Percentiles rank a stretch among this genome's conserved stretches.
phyloP scores from a whole-genome alignment of 2,113 vertebrate species.

The Xiphophorus maculatus region DNA sequence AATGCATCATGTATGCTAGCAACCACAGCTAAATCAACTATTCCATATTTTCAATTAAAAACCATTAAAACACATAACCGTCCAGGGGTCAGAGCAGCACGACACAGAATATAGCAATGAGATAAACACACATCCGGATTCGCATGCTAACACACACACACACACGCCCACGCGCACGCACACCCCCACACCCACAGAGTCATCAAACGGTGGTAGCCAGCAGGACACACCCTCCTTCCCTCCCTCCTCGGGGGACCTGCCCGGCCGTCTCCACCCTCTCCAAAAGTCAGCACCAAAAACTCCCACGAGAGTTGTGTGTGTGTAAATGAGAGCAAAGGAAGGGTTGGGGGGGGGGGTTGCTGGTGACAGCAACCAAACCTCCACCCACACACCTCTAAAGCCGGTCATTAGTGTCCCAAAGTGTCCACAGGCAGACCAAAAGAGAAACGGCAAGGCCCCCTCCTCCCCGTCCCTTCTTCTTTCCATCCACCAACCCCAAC shows the following conservation, averaged over 20 bases:
- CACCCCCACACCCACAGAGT: slow-evolving; percentile 21
- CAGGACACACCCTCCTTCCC: slow-evolving; percentile 70
- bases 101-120: slow-evolving; percentile 20
- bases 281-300: slow-evolving; percentile 51
- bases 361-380: slow-evolving; percentile 61
- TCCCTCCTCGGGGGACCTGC: slow-evolving; percentile 70
- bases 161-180: slow-evolving; percentile 12
- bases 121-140: slow-evolving; percentile 41
- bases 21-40: too few species aligned
- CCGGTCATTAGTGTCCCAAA: slow-evolving; percentile 76
- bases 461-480: slow-evolving; percentile 27
- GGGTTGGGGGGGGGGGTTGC: slow-evolving; percentile 27
- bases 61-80: slow-evolving; percentile 12
- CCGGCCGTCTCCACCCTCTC: slow-evolving; percentile 67
- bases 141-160: slow-evolving; percentile 14
- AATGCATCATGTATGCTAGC: not conserved
- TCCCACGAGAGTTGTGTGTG: slow-evolving; percentile 43
- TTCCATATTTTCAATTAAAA: not conserved
- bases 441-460: slow-evolving; percentile 41
- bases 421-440: slow-evolving; percentile 52
- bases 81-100: slow-evolving; percentile 9
- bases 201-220: slow-evolving; percentile 41
- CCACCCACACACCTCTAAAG: slow-evolving; percentile 66
- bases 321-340: slow-evolving; percentile 31
- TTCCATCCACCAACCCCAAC: slow-evolving; percentile 54